Conservation (phyloP, 2,113 vertebrate genomes). For the Archilochus colubris region DNA sequence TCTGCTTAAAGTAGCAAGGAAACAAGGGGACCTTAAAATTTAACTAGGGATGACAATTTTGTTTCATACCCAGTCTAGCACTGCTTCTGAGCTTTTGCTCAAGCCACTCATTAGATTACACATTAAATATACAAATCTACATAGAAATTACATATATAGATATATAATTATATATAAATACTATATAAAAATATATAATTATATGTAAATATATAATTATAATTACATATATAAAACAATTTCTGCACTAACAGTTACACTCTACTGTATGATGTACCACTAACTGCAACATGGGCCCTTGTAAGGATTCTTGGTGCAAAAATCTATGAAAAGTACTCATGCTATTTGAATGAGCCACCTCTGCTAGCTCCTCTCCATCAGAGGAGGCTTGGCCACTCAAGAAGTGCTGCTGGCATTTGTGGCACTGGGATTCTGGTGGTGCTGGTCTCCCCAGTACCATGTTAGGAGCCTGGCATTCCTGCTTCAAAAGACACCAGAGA, state of each 20-base stretch:
- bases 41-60: background rate
- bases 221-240: background rate
- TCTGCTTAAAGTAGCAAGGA: background rate
- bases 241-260: background rate
- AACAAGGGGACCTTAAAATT: background rate
- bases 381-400: background rate
- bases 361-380: background rate
- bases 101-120: background rate
- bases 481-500: background rate
- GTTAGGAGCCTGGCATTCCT: background rate
- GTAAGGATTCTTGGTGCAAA: background rate
- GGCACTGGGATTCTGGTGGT: background rate
- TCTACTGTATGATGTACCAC: background rate
- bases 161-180: no score
- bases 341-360: background rate
- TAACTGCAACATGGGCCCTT: background rate
- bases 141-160: background rate
- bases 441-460: background rate
- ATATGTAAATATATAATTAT: no score
- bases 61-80: background rate
- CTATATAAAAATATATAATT: no score
- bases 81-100: background rate
- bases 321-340: fast-evolving
- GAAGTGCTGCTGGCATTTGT: background rate
- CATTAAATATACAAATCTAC: background rate